Conservation (phyloP, 2,888 invertebrate genomes). For the Flexamia atlantica region DNA sequence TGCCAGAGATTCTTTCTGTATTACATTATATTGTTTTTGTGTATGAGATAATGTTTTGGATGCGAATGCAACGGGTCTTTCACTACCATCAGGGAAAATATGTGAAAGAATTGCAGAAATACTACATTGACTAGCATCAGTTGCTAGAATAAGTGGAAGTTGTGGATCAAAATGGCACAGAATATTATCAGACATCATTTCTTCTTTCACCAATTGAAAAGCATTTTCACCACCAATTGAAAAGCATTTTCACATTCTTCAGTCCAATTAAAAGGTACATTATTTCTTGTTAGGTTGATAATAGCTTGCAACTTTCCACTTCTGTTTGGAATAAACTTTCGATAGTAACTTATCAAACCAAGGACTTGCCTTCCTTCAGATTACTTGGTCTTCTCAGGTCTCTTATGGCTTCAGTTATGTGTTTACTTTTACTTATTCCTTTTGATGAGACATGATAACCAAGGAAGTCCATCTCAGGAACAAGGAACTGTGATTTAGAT, state of each 20-base stretch:
- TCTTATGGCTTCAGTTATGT: background rate
- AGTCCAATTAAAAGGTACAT: background rate
- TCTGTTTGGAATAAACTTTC: background rate
- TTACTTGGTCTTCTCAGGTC: background rate
- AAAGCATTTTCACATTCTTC: background rate
- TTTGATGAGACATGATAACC: background rate
- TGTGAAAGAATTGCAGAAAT: constrained; percentile 37
- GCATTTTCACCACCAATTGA: no score
- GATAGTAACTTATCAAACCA: constrained; percentile 4
- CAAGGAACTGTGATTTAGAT: constrained; percentile 2
- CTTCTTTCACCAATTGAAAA: constrained; percentile 2
- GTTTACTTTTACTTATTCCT: constrained; percentile 16
- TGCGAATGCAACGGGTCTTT: constrained; percentile 39
- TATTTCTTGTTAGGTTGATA: background rate
- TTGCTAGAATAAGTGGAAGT: constrained; percentile 18
- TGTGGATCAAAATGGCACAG: no score
- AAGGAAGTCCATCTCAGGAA: background rate
- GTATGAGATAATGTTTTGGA: constrained; percentile 1
- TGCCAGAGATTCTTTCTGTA: constrained; percentile 45
- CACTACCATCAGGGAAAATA: constrained; percentile 16
- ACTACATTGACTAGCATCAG: constrained; percentile 7
- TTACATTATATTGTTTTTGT: constrained; percentile 30
- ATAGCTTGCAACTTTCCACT: background rate
- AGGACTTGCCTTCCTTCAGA: background rate
- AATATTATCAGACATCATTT: background rate